A percentile compares a stretch with the other conserved stretches of the same genome.
Evolutionary conservation across 2,888 invertebrate species (phyloP).

Genomic region (Agrochola lota): DNA sequence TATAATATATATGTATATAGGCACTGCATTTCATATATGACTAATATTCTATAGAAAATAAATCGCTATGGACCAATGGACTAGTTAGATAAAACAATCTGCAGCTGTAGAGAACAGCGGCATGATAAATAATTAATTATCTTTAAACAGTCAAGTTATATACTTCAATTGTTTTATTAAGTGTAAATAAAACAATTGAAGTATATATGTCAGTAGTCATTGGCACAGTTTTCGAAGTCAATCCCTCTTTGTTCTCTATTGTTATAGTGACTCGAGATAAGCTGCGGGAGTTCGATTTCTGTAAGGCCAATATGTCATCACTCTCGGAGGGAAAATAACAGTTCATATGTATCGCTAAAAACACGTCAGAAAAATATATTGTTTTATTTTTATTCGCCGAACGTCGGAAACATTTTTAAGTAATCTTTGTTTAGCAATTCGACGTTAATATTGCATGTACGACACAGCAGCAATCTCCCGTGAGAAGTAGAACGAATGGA

Average conservation of each 20-base stretch:
- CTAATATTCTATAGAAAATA: slow-evolving; percentile 47
- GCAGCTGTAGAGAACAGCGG: slow-evolving; percentile 41
- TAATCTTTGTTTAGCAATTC: slow-evolving; percentile 26
- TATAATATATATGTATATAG: slow-evolving; percentile 1
- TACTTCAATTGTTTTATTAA: slow-evolving; percentile 57
- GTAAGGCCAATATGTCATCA: slow-evolving; percentile 56
- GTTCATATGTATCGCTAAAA: slow-evolving; percentile 2
- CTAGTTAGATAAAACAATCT: slow-evolving; percentile 59
- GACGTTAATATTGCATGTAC: slow-evolving; percentile 20
- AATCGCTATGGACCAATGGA: slow-evolving; percentile 43
- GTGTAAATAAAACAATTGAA: too few species aligned
- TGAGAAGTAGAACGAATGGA: neutral
- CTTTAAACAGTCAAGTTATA: slow-evolving; percentile 41
- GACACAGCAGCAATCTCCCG: neutral
- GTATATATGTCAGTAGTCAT: slow-evolving; percentile 51
- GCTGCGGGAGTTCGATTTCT: slow-evolving; percentile 31
- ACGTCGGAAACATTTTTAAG: slow-evolving; percentile 4
- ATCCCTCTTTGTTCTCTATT: slow-evolving; percentile 47
- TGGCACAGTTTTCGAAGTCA: slow-evolving; percentile 53
- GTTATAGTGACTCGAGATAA: slow-evolving; percentile 40
- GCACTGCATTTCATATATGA: slow-evolving; percentile 11
- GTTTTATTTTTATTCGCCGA: slow-evolving; percentile 34
- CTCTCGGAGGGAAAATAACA: slow-evolving; percentile 35
- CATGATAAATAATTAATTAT: slow-evolving; percentile 60
- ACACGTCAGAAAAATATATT: slow-evolving; percentile 36